A percentile compares a stretch with the other conserved stretches of the same genome.
These are phyloP conservation scores for Caenorhabditis inopinata DNA, from an alignment of 1,140 invertebrate genomes.

Conservation along the genomic window DNA sequence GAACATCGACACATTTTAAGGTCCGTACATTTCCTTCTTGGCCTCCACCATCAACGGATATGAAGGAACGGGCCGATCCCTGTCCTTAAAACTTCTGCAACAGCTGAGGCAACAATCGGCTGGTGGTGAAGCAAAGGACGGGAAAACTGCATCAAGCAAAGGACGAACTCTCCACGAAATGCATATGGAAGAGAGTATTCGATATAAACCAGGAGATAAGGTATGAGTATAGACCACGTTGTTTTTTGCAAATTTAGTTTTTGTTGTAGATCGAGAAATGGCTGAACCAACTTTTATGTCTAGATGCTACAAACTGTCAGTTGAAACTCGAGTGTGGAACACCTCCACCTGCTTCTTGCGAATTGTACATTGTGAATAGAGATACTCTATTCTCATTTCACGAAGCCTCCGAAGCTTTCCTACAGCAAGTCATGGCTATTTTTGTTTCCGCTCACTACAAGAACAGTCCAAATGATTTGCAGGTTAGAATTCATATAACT, in stretches of 20 bases:
- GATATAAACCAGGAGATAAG: slow-evolving; percentile 83
- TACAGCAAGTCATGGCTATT: slow-evolving; percentile 85
- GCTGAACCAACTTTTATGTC: slow-evolving; percentile 86
- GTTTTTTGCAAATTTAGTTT: neutral
- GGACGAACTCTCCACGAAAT: slow-evolving; percentile 69
- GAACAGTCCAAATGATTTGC: slow-evolving; percentile 97
- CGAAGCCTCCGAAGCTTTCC: slow-evolving; percentile 88
- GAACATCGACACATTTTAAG: no score
- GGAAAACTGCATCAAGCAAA: slow-evolving; percentile 43
- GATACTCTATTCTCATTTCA: slow-evolving; percentile 97
- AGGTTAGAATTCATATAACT: slow-evolving; percentile 66
- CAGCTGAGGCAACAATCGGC: slow-evolving; percentile 76
- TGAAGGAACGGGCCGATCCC: slow-evolving; percentile 93
- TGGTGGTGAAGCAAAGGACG: slow-evolving; percentile 46
- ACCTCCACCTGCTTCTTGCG: slow-evolving; percentile 82
- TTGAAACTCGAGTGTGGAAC: slow-evolving; percentile 65
- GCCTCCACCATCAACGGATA: slow-evolving; percentile 97
- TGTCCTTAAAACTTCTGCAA: slow-evolving; percentile 90
- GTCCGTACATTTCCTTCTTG: slow-evolving; percentile 90
- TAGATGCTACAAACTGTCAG: slow-evolving; percentile 76
- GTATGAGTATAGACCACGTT: slow-evolving; percentile 50
- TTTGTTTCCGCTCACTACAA: slow-evolving; percentile 96
- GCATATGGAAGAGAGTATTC: slow-evolving; percentile 87
- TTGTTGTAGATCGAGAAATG: slow-evolving; percentile 77
- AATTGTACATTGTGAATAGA: slow-evolving; percentile 78